Evolutionary conservation across 2,888 invertebrate genomes (phyloP).

Genomic region (Portevinia maculata): DNA sequence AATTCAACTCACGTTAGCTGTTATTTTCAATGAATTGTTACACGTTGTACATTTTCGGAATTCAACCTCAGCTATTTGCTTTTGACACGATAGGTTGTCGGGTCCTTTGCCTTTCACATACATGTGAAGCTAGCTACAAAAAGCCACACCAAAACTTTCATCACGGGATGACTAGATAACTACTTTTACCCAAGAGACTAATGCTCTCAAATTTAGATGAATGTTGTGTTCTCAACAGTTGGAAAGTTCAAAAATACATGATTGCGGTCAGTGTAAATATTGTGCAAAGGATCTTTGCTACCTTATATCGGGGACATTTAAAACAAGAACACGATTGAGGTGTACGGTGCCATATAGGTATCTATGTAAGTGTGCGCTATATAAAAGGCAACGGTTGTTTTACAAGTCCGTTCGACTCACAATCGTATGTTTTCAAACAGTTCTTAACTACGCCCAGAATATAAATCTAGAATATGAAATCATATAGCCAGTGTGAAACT

Average conservation of each 20-base stretch:
- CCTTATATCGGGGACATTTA: no score
- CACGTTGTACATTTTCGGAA: not conserved
- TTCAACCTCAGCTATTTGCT: not conserved
- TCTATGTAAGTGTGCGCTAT: no score
- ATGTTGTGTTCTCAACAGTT: conserved; percentile 11
- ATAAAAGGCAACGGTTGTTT: no score
- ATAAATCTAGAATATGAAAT: no score
- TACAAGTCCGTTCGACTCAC: no score
- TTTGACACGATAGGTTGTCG: not conserved
- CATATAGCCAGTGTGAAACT: no score
- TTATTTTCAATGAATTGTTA: conserved; percentile 36
- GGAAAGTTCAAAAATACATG: not conserved
- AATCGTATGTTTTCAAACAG: no score
- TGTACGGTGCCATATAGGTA: no score
- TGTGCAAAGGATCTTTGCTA: not conserved
- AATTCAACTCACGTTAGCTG: conserved; percentile 51
- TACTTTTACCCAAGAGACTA: conserved; percentile 24
- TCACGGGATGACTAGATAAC: conserved; percentile 36
- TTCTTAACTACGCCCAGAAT: no score
- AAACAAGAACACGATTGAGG: no score
- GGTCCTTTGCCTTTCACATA: not conserved
- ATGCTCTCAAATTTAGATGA: conserved; percentile 23
- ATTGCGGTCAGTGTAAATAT: not conserved
- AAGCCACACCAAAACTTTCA: conserved; percentile 19
- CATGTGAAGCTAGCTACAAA: not conserved